Conservation (phyloP, 2,888 invertebrate species). For the Panorpa germanica region DNA sequence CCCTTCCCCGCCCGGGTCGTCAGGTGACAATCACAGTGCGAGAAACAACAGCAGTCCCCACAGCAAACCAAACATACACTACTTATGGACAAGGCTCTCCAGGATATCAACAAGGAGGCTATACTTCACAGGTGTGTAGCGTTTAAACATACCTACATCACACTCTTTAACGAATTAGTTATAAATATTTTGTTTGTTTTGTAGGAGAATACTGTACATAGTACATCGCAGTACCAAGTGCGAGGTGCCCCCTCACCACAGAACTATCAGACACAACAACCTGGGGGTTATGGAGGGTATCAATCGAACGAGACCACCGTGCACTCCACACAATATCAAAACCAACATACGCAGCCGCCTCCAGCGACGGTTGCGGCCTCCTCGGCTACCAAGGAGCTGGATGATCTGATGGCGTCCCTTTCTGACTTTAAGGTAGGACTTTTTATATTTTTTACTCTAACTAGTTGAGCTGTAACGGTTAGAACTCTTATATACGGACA, state of each 20-base stretch:
- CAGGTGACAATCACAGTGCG: constrained; percentile 38
- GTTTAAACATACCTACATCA: no score
- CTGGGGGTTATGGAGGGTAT: constrained; percentile 33
- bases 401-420: constrained; percentile 89
- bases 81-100: no score
- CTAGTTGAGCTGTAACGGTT: no score
- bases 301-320: constrained; percentile 27
- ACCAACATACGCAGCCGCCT: constrained; percentile 21
- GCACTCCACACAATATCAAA: constrained; percentile 17
- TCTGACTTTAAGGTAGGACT: constrained; percentile 79
- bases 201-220: no score
- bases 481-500: no score
- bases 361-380: constrained; percentile 37
- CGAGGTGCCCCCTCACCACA: no score
- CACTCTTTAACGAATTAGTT: no score
- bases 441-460: constrained; percentile 1
- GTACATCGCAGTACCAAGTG: no score
- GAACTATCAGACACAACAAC: constrained; percentile 32
- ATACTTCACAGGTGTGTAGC: no score
- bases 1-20: constrained; percentile 21
- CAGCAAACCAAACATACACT: no score
- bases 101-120: no score
- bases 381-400: constrained; percentile 83
- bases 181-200: no score
- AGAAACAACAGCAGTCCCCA: constrained; percentile 36